Evolutionary conservation across 2,888 invertebrate genomes (phyloP).

Genomic region (Linnaemya tessellans): DNA sequence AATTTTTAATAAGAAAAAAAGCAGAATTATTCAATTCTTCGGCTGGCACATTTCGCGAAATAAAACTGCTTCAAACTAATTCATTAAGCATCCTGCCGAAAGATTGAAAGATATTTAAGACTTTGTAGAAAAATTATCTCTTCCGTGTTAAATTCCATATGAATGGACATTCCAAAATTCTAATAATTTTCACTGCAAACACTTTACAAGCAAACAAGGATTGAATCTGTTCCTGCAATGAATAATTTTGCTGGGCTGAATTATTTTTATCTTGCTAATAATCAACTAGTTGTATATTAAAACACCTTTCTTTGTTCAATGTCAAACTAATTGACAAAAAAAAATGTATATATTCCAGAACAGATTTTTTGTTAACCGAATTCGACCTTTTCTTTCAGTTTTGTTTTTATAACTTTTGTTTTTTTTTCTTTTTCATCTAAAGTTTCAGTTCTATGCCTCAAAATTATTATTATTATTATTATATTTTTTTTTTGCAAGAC

Average conservation of each 20-base stretch:
- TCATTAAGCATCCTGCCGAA: not conserved
- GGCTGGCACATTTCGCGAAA: not conserved
- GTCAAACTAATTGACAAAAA: constrained; percentile 25
- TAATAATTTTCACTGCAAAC: not conserved
- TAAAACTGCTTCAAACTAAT: not conserved
- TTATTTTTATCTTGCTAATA: not conserved
- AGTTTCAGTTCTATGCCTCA: too few species aligned
- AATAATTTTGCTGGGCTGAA: not conserved
- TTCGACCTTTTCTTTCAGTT: too few species aligned
- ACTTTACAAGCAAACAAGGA: not conserved
- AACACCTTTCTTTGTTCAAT: constrained; percentile 12
- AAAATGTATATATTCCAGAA: too few species aligned
- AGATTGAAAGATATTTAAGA: not conserved
- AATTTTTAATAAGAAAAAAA: not conserved
- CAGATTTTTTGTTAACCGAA: too few species aligned
- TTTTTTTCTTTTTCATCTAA: too few species aligned
- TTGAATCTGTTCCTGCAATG: not conserved
- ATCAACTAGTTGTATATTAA: not conserved
- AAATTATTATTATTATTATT: too few species aligned
- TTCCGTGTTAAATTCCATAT: not conserved
- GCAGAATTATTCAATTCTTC: not conserved
- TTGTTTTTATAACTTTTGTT: too few species aligned
- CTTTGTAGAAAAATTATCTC: not conserved
- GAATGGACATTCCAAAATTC: not conserved
- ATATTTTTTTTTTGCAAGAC: too few species aligned